These are phyloP conservation scores for Papilio machaon DNA, from an alignment of 1,140 invertebrate genomes.

Conservation along the genomic window DNA sequence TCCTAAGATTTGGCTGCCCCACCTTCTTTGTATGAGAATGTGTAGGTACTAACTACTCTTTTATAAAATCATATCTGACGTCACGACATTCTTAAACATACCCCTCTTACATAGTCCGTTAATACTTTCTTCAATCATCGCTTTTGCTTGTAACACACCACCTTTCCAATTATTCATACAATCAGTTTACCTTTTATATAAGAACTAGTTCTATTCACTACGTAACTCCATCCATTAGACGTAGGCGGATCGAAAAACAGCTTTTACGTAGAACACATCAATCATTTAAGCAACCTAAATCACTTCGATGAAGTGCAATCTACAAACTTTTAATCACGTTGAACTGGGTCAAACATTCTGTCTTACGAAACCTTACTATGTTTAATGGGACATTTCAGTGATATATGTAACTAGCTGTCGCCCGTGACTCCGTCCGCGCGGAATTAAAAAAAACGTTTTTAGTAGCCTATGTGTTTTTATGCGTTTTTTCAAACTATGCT, in stretches of 20 bases:
- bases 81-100: no score
- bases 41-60: no score
- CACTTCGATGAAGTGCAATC: slow-evolving; percentile 35
- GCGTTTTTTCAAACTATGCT: no score
- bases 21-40: no score
- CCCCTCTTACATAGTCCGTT: no score
- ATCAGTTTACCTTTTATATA: neutral
- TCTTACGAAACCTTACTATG: slow-evolving; percentile 14
- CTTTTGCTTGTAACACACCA: no score
- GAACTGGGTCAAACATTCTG: slow-evolving; percentile 24
- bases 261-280: slow-evolving; percentile 31
- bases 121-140: no score
- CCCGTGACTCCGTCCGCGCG: no score
- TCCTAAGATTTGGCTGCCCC: no score
- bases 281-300: slow-evolving; percentile 37
- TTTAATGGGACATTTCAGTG: neutral
- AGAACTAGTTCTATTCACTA: neutral
- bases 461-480: no score
- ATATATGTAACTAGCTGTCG: neutral
- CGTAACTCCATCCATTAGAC: slow-evolving; percentile 20
- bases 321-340: slow-evolving; percentile 29
- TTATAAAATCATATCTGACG: no score
- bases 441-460: no score
- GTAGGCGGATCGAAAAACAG: slow-evolving; percentile 7
- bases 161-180: neutral